Base-by-base conservation (phyloP, 2,797 vertebrate species). In the Sebastes vulpes region DNA sequence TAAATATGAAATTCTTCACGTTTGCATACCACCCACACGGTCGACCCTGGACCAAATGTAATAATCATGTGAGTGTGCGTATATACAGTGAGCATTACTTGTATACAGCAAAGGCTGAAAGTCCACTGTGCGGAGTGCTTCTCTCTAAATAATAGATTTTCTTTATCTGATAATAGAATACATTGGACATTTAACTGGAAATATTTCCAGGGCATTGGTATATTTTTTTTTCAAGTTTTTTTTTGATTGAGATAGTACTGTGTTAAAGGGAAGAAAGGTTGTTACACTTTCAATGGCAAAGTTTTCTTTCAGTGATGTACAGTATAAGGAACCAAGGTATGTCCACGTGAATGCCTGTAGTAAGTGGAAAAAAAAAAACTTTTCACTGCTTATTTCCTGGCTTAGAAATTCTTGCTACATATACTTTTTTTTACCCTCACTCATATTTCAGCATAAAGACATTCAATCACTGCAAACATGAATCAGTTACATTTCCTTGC, bases 381-480 rank as follows among this genome's bases (percentile, higher is more conserved):
- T 56, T n/a, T 77, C 61, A 57, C 16, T 6, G 35, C 60, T 64
- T 65, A 50, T 66, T 67, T 83, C 69, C 58, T 79, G 60, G 71
- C 77, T 79, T 75, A 73, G 59, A 83, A 84, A 77, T 75, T 29
- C 52, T 68, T 79, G 28, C 59, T 53, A 68, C 70, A 61, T 6
- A 29, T 23, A 75, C 32, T 59, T 32, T 54, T 20, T 78, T 76
- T 52, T 64, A 38, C 65, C 74, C 79, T 81, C 32, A 29, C 61
- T 32, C 66, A 61, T 65, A 72, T 75, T 61, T 6, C 5, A 84
- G 73, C 75, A 71, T 70, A 74, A 84, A 88, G 75, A 72, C 75
- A 74, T 82, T 82, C 60, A 86, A 70, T 85, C 65, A 67, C 72
- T 69, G 75, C 69, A 84, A 81, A 88, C 81, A 85, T 89, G 65